Conservation (phyloP, 2,888 invertebrate species). For the Keiferia lycopersicella region DNA sequence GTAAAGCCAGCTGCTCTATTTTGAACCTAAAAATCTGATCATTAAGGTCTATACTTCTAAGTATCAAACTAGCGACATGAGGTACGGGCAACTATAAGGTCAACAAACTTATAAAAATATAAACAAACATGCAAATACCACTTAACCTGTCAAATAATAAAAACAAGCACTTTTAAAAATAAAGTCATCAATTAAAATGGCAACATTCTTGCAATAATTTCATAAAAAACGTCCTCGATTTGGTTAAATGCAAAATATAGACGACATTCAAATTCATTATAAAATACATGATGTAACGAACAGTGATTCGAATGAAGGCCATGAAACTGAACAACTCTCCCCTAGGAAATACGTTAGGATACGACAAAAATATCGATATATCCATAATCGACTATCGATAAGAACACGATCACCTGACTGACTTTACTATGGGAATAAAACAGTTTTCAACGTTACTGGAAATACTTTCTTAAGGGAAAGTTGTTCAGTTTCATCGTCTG, state of each 20-base stretch:
- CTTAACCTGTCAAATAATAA: constrained; percentile 38
- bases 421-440: no score
- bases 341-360: no score
- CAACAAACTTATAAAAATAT: constrained; percentile 28
- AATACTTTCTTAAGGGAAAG: no score
- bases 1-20: neutral
- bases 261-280: constrained; percentile 16
- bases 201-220: constrained; percentile 46
- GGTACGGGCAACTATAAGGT: constrained; percentile 19
- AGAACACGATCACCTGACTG: no score
- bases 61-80: constrained; percentile 11
- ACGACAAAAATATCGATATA: no score
- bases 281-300: no score
- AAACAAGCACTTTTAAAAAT: constrained; percentile 24
- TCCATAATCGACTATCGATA: no score
- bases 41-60: constrained; percentile 1
- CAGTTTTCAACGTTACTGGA: no score
- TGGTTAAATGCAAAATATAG: constrained; percentile 28
- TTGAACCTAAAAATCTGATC: neutral
- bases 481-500: no score
- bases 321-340: no score
- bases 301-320: no score
- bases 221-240: constrained; percentile 23
- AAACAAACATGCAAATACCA: constrained; percentile 37
- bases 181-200: constrained; percentile 48